Evolutionary conservation across 2,113 vertebrate genomes (phyloP).

Genomic region (Turdus rufiventris): DNA sequence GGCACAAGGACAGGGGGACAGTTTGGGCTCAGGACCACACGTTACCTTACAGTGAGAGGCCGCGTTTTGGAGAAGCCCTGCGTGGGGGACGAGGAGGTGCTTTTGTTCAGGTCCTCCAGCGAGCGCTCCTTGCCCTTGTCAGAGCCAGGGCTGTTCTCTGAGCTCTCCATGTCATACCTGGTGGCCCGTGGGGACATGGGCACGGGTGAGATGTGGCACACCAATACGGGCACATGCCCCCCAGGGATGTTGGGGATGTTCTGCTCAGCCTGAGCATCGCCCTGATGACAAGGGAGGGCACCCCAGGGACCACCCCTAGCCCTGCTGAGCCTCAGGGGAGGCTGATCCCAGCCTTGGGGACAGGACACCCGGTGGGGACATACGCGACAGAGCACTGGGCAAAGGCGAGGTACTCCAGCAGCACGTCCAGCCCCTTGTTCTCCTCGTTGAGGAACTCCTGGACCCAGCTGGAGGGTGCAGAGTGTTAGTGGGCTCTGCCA

Average conservation of each 20-base stretch:
- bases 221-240: accelerated
- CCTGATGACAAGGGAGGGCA: neutral
- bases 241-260: neutral
- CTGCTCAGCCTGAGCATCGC: neutral
- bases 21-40: neutral
- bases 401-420: slow-evolving; percentile 90
- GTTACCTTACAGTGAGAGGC: slow-evolving; percentile 82
- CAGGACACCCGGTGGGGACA: neutral
- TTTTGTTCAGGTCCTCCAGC: slow-evolving; percentile 81
- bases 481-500: neutral
- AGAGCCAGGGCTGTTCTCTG: slow-evolving; percentile 71
- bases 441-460: slow-evolving; percentile 85
- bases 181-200: neutral
- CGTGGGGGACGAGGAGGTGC: slow-evolving; percentile 58
- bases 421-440: slow-evolving; percentile 87
- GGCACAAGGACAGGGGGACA: neutral
- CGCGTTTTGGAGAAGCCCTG: slow-evolving; percentile 73
- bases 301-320: neutral
- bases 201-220: neutral
- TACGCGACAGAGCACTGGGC: slow-evolving; percentile 85
- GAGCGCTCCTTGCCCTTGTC: slow-evolving; percentile 84
- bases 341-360: neutral
- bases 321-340: neutral
- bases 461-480: neutral
- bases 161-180: slow-evolving; percentile 82